Evolutionary conservation across 2,888 invertebrate genomes (phyloP).

Genomic region (Octodonta nipae): DNA sequence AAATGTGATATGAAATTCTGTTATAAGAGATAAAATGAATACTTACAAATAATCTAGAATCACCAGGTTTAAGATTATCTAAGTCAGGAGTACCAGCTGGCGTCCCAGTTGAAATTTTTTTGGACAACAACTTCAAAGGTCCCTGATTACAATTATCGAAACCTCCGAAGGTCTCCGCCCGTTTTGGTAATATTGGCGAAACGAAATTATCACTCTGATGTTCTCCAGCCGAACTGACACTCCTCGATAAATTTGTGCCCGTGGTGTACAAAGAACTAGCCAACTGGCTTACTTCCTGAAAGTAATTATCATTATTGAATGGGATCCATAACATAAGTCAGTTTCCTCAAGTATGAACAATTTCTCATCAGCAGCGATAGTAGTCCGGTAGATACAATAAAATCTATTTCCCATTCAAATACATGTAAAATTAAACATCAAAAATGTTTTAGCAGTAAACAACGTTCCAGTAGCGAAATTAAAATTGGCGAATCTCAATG

Average conservation of each 20-base stretch:
- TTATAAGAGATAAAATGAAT: not conserved
- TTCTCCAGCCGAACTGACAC: conserved; percentile 88
- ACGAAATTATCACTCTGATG: conserved; percentile 75
- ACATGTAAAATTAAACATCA: too few relatives aligned
- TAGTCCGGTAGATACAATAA: too few relatives aligned
- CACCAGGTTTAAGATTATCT: conserved; percentile 33
- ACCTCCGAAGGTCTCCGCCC: conserved; percentile 93
- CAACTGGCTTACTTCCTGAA: conserved; percentile 58
- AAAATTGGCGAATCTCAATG: too few relatives aligned
- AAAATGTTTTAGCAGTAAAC: too few relatives aligned
- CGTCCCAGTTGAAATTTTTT: conserved; percentile 29
- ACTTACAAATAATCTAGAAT: conserved; percentile 33
- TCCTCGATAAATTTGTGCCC: conserved; percentile 70
- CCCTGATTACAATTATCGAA: conserved; percentile 54
- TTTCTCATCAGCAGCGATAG: too few relatives aligned
- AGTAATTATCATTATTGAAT: too few relatives aligned
- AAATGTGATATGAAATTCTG: not conserved
- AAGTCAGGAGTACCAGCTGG: conserved; percentile 30
- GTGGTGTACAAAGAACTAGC: conserved; percentile 60
- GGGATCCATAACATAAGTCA: too few relatives aligned
- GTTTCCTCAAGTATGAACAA: too few relatives aligned
- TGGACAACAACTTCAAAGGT: conserved; percentile 29
- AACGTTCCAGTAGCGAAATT: too few relatives aligned
- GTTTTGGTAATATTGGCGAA: conserved; percentile 73
- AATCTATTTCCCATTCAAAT: too few relatives aligned